Evolutionary conservation across 2,797 vertebrate genomes (phyloP), one percentile per base, ranked within the genome.

Genomic region (Pygocentrus nattereri): DNA sequence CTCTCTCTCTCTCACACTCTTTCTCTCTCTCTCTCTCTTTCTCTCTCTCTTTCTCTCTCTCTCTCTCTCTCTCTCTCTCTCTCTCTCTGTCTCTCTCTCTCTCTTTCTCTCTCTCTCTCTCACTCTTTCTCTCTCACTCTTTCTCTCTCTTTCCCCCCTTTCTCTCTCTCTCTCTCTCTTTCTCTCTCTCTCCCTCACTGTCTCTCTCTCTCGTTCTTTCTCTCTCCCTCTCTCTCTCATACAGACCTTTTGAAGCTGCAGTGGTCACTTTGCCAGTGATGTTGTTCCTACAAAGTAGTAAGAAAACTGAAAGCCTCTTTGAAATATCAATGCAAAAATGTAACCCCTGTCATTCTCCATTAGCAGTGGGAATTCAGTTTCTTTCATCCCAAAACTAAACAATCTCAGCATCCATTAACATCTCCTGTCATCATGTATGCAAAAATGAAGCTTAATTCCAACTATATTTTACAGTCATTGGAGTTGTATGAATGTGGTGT

Each of bases 91-190:
- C 41, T 27, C 8, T 62, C 62, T 38, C 27, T 67, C 11, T 54
- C 54, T 41, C 8, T 13, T 18, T 61, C 52, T 34, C 71, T 47
- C 15, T 34, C 71, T 54, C 58, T 58, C 69, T 34, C 21, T 64
- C 16, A 49, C 41, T 27, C 16, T 54, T 70, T 31, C 49, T 52
- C 52, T 69, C 73, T 81, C 30, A 75, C 50, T 81, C 72, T 58
- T 52, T 68, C 78, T 64, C 49, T 67, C 50, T 44, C 16, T 67
- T 38, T 11, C 11, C 44, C 5, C 44, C 11, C 4, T 71, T 44
- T 59, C 65, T 44, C 31, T 65, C 31, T 62, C 49, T 25, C 70
- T 74, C 70, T 73, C 68, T 73, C 30, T 52, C 56, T 62, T 13
- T 50, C 67, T 71, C 12, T 49, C 74, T 65, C 59, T 49, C 59